Percentiles rank a stretch among this genome's conserved stretches.
phyloP scores from a whole-genome alignment of 2,888 invertebrate species.

The Dendrolimus pini region DNA sequence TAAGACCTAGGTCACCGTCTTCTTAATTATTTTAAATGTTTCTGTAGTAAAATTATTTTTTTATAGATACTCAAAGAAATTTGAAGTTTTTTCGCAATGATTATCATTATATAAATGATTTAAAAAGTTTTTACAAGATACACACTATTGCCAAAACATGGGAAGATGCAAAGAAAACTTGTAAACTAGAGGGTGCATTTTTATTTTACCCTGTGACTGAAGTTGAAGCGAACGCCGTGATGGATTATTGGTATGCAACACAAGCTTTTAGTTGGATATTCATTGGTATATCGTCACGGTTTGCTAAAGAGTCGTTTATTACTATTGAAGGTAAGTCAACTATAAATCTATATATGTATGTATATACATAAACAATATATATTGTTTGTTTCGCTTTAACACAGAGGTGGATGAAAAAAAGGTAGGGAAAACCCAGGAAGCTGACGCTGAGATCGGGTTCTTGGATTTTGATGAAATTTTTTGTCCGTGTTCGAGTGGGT shows the following conservation, averaged over 20 bases:
- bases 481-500: no score
- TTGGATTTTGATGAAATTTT: no score
- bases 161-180: constrained; percentile 39
- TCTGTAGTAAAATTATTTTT: background rate
- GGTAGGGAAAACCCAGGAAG: no score
- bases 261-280: constrained; percentile 17
- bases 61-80: constrained; percentile 39
- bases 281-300: constrained; percentile 34
- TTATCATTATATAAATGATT: constrained; percentile 36
- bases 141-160: constrained; percentile 41
- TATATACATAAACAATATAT: no score
- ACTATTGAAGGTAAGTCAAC: constrained; percentile 16
- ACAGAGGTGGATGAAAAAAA: no score
- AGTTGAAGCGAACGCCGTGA: constrained; percentile 31
- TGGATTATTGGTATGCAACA: constrained; percentile 26
- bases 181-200: constrained; percentile 40
- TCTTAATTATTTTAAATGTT: no score
- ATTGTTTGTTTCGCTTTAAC: no score
- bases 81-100: constrained; percentile 48
- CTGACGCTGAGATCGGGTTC: no score
- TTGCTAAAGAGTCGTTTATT: constrained; percentile 36
- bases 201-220: constrained; percentile 45
- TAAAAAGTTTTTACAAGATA: constrained; percentile 49
- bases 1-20: no score
- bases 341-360: no score